phyloP scores from a whole-genome alignment of 2,888 invertebrate species.

The Dascillus cervinus region DNA sequence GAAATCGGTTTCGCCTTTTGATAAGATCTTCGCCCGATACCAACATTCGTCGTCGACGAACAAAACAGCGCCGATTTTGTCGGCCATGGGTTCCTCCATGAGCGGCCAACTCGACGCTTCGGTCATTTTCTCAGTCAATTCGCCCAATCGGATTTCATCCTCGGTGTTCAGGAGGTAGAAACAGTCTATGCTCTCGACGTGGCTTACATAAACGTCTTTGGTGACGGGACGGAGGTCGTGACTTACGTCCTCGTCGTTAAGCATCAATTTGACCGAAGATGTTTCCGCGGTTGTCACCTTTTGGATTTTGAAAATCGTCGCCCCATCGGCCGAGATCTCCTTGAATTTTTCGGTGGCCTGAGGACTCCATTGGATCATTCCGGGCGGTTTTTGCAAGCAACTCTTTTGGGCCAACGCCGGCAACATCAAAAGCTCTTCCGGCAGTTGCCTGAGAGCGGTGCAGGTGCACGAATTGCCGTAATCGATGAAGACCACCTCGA shows the following conservation, averaged over 20 bases:
- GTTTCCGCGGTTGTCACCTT: constrained; percentile 60
- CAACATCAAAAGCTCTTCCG: constrained; percentile 50
- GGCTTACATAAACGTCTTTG: constrained; percentile 50
- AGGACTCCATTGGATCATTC: constrained; percentile 53
- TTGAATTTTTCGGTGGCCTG: constrained; percentile 58
- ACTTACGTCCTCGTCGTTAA: constrained; percentile 56
- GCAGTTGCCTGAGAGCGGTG: constrained; percentile 52
- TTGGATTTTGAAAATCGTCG: constrained; percentile 60
- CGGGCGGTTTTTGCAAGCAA: constrained; percentile 46
- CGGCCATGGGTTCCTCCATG: constrained; percentile 3
- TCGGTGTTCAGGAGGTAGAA: constrained; percentile 60
- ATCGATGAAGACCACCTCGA: constrained; percentile 59
- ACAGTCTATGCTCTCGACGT: constrained; percentile 58
- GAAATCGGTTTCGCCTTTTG: constrained; percentile 44
- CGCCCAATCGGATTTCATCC: constrained; percentile 47
- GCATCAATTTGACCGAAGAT: constrained; percentile 53
- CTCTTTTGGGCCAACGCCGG: constrained; percentile 59
- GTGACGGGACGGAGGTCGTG: constrained; percentile 45
- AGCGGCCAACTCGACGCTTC: constrained; percentile 30
- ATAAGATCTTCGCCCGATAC: constrained; percentile 52
- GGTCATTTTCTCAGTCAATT: constrained; percentile 54
- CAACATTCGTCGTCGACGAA: constrained; percentile 45
- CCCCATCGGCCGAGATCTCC: constrained; percentile 61
- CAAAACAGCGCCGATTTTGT: constrained; percentile 41
- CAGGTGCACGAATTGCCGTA: constrained; percentile 61